Conservation (phyloP, 2,113 vertebrate species). For the Heloderma charlesbogerti region DNA sequence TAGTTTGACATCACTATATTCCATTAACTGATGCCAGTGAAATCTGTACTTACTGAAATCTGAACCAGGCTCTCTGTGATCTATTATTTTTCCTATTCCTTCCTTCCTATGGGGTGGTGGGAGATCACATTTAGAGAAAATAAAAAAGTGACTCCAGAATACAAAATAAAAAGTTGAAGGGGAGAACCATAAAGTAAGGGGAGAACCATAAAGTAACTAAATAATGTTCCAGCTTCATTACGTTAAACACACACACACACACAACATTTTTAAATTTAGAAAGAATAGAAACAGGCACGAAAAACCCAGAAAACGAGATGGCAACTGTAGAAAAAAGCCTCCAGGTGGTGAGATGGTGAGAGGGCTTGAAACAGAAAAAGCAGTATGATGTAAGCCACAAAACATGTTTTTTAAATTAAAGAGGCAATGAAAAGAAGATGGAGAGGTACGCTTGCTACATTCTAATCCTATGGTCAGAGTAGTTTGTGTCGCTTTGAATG, state of each 20-base stretch:
- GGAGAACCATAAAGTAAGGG: slow-evolving; percentile 21
- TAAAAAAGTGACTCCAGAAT: not conserved
- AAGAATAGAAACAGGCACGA: not conserved
- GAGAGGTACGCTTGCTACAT: not conserved
- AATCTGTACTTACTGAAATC: not conserved
- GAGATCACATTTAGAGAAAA: not conserved
- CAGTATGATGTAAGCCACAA: fast-evolving
- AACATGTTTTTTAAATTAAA: not conserved
- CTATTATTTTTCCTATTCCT: not conserved
- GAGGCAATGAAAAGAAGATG: not conserved
- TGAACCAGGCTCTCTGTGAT: not conserved
- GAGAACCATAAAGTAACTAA: slow-evolving; percentile 31
- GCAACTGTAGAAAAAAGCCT: fast-evolving
- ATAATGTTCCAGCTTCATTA: not conserved
- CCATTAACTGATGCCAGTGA: not conserved
- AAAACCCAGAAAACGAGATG: slow-evolving; percentile 1
- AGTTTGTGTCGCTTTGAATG: not conserved
- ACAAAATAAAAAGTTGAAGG: slow-evolving; percentile 21
- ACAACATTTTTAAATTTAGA: not conserved
- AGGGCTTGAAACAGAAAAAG: not conserved
- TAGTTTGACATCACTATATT: not conserved
- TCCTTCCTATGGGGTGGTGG: not conserved
- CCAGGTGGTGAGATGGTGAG: not conserved
- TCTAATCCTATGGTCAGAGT: not conserved
- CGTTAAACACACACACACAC: not conserved